Evolutionary conservation across 2,888 invertebrate genomes (phyloP).

Genomic region (Lasioglossum leucozonium): DNA sequence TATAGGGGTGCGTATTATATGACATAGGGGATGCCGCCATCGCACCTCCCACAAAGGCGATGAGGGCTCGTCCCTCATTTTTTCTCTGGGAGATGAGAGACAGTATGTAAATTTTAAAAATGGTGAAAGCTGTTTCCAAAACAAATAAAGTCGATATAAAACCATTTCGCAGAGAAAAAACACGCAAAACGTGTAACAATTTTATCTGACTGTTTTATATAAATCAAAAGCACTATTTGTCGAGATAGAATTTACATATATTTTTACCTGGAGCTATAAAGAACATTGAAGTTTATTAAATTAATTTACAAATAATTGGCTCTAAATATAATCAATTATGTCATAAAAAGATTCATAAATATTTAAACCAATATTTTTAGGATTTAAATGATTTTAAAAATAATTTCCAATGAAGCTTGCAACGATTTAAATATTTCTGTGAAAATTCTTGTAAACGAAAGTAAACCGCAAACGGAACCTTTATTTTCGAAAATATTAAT

Average conservation of each 20-base stretch:
- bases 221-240: background rate
- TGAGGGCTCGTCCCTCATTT: constrained; percentile 8
- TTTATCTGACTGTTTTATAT: background rate
- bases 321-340: background rate
- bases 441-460: no score
- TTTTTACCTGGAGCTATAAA: background rate
- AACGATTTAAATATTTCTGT: no score
- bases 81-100: background rate
- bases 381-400: no score
- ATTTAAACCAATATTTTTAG: no score
- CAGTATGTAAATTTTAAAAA: background rate
- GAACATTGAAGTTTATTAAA: background rate
- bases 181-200: accelerated
- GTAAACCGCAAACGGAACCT: no score
- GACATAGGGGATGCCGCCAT: constrained; percentile 14
- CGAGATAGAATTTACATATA: no score
- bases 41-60: constrained; percentile 6
- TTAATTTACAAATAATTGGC: background rate
- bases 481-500: no score
- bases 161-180: background rate
- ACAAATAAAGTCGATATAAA: background rate
- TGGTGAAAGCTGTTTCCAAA: background rate
- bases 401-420: no score
- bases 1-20: background rate
- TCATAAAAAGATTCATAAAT: no score